Percentiles rank a stretch among this genome's conserved stretches.
These are phyloP conservation scores for Cantharis nigra DNA, from an alignment of 2,888 invertebrate genomes.

Conservation along the genomic window DNA sequence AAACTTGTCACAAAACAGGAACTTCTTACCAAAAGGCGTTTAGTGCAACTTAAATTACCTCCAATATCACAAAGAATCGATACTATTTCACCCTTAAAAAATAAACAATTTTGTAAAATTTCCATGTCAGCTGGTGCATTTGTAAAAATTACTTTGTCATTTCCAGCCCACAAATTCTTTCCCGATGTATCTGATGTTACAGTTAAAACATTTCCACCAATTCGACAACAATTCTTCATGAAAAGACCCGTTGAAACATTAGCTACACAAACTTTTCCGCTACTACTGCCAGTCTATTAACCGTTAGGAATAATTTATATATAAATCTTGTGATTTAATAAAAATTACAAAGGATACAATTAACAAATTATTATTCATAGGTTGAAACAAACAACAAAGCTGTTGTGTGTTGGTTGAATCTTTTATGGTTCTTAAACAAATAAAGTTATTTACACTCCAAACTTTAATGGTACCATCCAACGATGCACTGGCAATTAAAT, in stretches of 20 bases:
- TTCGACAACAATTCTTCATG: constrained; percentile 64
- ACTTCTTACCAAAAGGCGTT: constrained; percentile 43
- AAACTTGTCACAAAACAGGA: constrained; percentile 68
- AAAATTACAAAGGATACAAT: constrained; percentile 70
- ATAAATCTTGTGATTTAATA: neutral
- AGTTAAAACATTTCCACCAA: constrained; percentile 68
- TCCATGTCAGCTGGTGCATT: neutral
- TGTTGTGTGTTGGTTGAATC: constrained; percentile 68
- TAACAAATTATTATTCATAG: constrained; percentile 84
- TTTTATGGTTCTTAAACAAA: constrained; percentile 66
- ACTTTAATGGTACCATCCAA: constrained; percentile 74
- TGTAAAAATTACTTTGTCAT: constrained; percentile 64
- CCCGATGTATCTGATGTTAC: constrained; percentile 80
- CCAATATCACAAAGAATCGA: constrained; percentile 50
- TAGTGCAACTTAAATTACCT: constrained; percentile 46
- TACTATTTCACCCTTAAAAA: constrained; percentile 50
- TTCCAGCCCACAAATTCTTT: constrained; percentile 81
- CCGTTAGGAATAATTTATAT: constrained; percentile 39
- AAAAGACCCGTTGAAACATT: constrained; percentile 87
- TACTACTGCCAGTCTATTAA: constrained; percentile 68
- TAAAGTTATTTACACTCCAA: constrained; percentile 64
- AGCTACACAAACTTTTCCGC: constrained; percentile 75
- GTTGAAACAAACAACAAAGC: constrained; percentile 78
- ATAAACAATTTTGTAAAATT: neutral
- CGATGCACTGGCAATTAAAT: constrained; percentile 78